Conservation (phyloP, 2,888 invertebrate species). For the Trachelus tabidus region DNA sequence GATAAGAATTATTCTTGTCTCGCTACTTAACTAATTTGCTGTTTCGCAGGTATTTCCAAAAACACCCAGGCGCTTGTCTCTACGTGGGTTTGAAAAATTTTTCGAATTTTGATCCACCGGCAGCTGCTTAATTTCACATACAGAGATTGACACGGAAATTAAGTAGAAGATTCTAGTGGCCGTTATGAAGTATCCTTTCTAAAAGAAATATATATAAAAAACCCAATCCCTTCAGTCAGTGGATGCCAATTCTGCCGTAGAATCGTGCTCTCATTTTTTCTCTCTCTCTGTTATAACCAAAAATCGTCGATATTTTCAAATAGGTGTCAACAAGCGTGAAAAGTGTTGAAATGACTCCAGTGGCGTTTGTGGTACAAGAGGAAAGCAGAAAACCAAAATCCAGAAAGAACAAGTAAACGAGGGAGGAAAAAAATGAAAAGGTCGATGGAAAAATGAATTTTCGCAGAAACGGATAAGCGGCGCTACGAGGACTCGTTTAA, state of each 20-base stretch:
- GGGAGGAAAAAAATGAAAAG: not conserved
- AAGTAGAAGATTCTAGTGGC: not conserved
- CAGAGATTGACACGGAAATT: not conserved
- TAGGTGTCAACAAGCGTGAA: not conserved
- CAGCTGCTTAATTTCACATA: not conserved
- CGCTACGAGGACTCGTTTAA: not conserved
- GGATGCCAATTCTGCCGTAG: not conserved
- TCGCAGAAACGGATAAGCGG: not conserved
- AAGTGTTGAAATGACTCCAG: not conserved
- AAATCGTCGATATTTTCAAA: not conserved
- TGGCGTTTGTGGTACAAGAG: not conserved
- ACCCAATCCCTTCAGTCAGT: not conserved
- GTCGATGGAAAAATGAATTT: not conserved
- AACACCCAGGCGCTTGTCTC: not conserved
- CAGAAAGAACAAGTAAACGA: not conserved
- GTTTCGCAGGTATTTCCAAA: not conserved
- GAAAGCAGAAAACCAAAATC: not conserved
- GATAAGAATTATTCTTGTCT: constrained; percentile 3
- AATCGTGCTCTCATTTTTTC: too few relatives aligned
- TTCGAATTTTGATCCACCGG: too few relatives aligned
- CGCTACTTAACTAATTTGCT: not conserved
- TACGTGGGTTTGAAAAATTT: not conserved
- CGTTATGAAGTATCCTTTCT: not conserved
- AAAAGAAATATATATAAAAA: not conserved
- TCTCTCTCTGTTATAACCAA: too few relatives aligned